Conservation (phyloP, 2,888 invertebrate genomes). For the Cryptophagus acutangulus region DNA sequence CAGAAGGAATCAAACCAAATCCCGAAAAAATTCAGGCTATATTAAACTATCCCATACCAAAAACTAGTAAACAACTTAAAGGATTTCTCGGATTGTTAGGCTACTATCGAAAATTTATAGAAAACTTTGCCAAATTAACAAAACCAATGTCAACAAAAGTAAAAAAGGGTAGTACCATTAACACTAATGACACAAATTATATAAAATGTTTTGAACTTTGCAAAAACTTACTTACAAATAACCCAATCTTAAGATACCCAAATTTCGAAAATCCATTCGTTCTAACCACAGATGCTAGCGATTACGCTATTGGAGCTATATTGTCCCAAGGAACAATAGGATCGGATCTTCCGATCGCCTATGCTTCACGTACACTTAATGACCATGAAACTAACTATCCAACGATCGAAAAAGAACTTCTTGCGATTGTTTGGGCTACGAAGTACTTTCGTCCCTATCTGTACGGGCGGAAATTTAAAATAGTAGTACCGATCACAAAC, state of each 20-base stretch:
- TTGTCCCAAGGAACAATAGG: slow-evolving; percentile 33
- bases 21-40: no score
- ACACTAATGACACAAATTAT: neutral
- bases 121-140: slow-evolving; percentile 10
- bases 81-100: slow-evolving; percentile 10
- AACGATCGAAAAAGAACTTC: slow-evolving; percentile 21
- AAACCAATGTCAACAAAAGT: slow-evolving; percentile 6
- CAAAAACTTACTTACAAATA: slow-evolving; percentile 12
- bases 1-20: slow-evolving; percentile 24
- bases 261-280: slow-evolving; percentile 30
- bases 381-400: slow-evolving; percentile 28
- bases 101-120: slow-evolving; percentile 12
- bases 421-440: slow-evolving; percentile 7
- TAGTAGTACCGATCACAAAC: slow-evolving; percentile 9
- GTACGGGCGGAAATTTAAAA: slow-evolving; percentile 21
- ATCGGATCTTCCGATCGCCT: slow-evolving; percentile 35
- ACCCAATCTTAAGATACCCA: slow-evolving; percentile 27
- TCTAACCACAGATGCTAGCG: slow-evolving; percentile 33
- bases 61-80: slow-evolving; percentile 3
- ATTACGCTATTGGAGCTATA: slow-evolving; percentile 31
- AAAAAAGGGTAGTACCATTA: slow-evolving; percentile 4
- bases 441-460: slow-evolving; percentile 7
- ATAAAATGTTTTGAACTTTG: slow-evolving; percentile 4
- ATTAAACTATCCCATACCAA: neutral
- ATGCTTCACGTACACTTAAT: slow-evolving; percentile 31